Evolutionary conservation across 2,113 vertebrate species (phyloP), one percentile per base, ranked within the genome.

Genomic region (Chrysemys picta): DNA sequence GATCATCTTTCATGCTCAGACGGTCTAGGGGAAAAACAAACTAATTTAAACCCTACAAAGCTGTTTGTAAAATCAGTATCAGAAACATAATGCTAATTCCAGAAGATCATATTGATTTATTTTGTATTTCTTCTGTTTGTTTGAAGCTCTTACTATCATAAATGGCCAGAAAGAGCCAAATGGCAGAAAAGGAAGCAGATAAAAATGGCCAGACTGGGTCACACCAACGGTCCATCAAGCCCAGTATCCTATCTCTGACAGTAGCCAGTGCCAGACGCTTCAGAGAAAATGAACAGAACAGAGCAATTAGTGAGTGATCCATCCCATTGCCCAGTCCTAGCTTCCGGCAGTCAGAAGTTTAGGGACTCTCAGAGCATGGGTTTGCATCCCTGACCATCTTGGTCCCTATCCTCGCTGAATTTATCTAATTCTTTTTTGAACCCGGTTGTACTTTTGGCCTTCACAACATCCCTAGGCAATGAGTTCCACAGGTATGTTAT

Each of bases 1-100:
- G 97, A 1, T 98, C 94, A 78, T 99, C 99, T 92, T 99, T 99
- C 93, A 94, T 45, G 56, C 92, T 98, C 92, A 99, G 97, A 12
- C 98, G 99, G 3, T 99, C 99, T 99, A 82, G 52, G 89, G 83
- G 53, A 8, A 59, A 35, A 72, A 96, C n/a, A 83, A 83, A 42
- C 49, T 90, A 92, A 93, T 29, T 88, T 54, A 8, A 82, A 13
- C 38, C 50, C 10, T 6, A 31, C 89, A 93, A 91, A 57, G 72
- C 54, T 79, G 75, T 42, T 80, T 87, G 56, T 65, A 80, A 80
- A 4, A 25, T 79, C 10, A 2, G 50, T 38, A 13, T 10, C 79
- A 72, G 42, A 8, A 59, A 22, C 16, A 52, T 21, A 2, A 1
- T 1, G 10, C 25, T 91, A 83, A 78, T 0, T 56, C 59, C 87